Evolutionary conservation across 2,113 vertebrate species (phyloP).

Genomic region (Spea bombifrons): DNA sequence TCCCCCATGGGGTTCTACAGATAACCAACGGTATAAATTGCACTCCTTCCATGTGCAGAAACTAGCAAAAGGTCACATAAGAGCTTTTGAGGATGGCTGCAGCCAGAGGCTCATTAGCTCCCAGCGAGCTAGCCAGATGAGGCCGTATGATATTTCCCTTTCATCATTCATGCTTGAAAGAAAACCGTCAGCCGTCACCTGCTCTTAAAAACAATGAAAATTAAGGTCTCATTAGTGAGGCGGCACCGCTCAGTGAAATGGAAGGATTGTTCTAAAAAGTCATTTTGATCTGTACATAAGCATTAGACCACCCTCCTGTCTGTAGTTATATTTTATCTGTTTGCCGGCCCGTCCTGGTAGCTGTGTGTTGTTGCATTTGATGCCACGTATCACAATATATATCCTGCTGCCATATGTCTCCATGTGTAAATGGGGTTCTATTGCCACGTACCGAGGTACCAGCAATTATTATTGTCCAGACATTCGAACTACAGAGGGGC

Average conservation of each 20-base stretch:
- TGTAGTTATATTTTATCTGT: too few species aligned
- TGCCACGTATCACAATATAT: too few species aligned
- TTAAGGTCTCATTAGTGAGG: constrained; percentile 75
- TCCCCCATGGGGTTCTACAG: constrained; percentile 58
- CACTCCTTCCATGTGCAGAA: constrained; percentile 68
- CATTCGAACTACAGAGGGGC: too few species aligned
- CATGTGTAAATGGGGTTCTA: too few species aligned
- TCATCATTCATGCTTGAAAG: constrained; percentile 83
- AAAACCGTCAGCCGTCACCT: constrained; percentile 74
- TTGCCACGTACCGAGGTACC: too few species aligned
- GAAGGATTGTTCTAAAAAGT: constrained; percentile 49
- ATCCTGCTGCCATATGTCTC: too few species aligned
- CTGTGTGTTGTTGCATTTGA: too few species aligned
- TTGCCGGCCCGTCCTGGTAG: too few species aligned
- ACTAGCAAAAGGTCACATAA: constrained; percentile 72
- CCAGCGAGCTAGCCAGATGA: constrained; percentile 74
- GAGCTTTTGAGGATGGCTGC: constrained; percentile 70
- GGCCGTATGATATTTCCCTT: constrained; percentile 71
- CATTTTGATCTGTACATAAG: too few species aligned
- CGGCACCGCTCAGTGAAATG: constrained; percentile 55
- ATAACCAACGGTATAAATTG: constrained; percentile 62
- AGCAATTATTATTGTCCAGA: too few species aligned
- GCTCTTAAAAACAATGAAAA: constrained; percentile 79
- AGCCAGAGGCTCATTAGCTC: constrained; percentile 75
- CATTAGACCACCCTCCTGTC: too few species aligned